Percentiles rank a stretch among this genome's conserved stretches.
Evolutionary conservation across 2,113 vertebrate species (phyloP).

Genomic region (Puffinus mauretanicus): DNA sequence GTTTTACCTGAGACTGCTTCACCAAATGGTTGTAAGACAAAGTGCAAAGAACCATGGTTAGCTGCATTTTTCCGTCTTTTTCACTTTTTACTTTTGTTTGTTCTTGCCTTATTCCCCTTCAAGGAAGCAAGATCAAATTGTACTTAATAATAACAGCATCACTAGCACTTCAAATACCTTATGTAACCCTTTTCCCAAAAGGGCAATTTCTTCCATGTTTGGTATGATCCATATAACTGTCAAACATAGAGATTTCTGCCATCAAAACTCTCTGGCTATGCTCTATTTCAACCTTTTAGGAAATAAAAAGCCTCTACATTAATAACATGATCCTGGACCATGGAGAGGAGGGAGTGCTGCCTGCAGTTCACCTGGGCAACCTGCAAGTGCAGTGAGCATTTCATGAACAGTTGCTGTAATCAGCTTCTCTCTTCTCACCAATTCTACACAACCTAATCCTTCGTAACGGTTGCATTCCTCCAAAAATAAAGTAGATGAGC

Average conservation of each 20-base stretch:
- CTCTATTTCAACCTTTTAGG: not conserved
- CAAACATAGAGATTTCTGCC: not conserved
- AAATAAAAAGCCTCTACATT: not conserved
- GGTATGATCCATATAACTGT: not conserved
- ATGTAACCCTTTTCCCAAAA: not conserved
- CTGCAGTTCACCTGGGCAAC: not conserved
- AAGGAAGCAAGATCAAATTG: not conserved
- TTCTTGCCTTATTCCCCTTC: not conserved
- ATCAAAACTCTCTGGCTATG: not conserved
- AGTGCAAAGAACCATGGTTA: not conserved
- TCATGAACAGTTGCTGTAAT: not conserved
- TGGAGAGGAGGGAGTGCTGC: not conserved
- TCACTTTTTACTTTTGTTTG: not conserved
- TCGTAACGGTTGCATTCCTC: rapidly evolving
- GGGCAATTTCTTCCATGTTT: not conserved
- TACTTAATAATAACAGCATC: not conserved
- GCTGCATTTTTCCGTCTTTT: not conserved
- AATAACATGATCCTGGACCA: not conserved
- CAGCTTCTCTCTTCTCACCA: not conserved
- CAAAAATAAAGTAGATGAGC: not conserved
- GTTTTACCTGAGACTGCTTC: not conserved
- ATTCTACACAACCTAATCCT: not conserved
- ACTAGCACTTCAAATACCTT: not conserved
- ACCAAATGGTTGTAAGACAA: not conserved
- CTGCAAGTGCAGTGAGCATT: not conserved